Evolutionary conservation across 2,113 vertebrate species (phyloP).

Genomic region (Triplophysa rosa): DNA sequence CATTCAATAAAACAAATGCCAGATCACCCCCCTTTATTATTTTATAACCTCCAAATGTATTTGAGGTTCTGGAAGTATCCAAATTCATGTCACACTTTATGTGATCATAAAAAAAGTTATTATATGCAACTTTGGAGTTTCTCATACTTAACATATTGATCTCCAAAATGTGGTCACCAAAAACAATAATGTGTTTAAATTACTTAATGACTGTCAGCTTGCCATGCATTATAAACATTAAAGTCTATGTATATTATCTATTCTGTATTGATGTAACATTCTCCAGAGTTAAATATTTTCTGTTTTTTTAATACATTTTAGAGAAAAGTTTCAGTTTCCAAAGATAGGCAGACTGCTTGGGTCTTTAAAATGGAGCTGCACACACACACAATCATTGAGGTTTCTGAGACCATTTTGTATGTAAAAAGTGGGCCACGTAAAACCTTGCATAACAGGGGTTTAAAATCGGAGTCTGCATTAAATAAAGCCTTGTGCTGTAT

Average conservation of each 20-base stretch:
- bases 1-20: not conserved
- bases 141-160: conserved; percentile 5
- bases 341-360: not conserved
- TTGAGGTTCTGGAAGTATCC: conserved; percentile 43
- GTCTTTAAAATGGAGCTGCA: not conserved
- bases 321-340: not conserved
- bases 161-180: not conserved
- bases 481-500: not conserved
- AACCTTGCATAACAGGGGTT: not conserved
- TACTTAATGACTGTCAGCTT: not conserved
- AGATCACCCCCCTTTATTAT: not conserved
- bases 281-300: conserved; percentile 13
- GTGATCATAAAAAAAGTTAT: conserved; percentile 30
- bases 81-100: conserved; percentile 44
- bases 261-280: not conserved
- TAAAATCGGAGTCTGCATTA: not conserved
- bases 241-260: not conserved
- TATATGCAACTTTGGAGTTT: conserved; percentile 28
- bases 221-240: not conserved
- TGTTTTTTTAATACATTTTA: not conserved
- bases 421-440: not conserved
- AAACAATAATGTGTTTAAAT: not conserved
- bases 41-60: conserved; percentile 21
- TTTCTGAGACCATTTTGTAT: not conserved
- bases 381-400: conserved; percentile 8